Evolutionary conservation across 2,888 invertebrate genomes (phyloP).

Genomic region (Limnephilus marmoratus): DNA sequence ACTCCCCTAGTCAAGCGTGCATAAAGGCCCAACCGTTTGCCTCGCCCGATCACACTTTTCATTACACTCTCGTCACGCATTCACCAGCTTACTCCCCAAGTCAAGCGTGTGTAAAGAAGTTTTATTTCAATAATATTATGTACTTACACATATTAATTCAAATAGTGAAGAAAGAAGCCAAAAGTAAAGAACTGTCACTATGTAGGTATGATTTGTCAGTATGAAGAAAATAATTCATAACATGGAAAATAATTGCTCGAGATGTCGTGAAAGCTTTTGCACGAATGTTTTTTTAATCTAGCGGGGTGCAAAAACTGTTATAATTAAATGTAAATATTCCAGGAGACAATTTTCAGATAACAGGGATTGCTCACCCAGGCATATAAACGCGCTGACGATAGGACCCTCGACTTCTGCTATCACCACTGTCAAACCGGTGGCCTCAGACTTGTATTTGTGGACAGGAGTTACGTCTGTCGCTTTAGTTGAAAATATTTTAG

Average conservation of each 20-base stretch:
- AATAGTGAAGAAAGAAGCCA: neutral
- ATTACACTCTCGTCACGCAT: too few species aligned
- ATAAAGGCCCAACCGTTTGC: too few species aligned
- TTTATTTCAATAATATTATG: neutral
- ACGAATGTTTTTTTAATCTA: neutral
- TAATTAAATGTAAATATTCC: neutral
- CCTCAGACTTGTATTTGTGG: conserved; percentile 86
- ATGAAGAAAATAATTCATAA: neutral
- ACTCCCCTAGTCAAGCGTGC: too few species aligned
- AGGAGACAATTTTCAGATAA: neutral
- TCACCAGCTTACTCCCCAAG: too few species aligned
- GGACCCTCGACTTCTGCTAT: conserved; percentile 93
- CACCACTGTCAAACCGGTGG: conserved; percentile 88
- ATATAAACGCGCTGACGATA: conserved; percentile 92
- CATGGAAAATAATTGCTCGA: neutral
- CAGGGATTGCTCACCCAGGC: conserved; percentile 80
- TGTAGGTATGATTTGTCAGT: neutral
- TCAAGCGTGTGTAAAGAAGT: too few species aligned
- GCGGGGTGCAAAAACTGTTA: neutral
- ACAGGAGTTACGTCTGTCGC: conserved; percentile 87
- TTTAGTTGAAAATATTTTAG: conserved; percentile 80
- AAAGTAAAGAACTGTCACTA: too few species aligned
- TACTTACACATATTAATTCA: neutral
- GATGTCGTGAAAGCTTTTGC: neutral
- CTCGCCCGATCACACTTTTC: too few species aligned